phyloP scores from a whole-genome alignment of 2,888 invertebrate genomes.

The Drosophila heteroneura region DNA sequence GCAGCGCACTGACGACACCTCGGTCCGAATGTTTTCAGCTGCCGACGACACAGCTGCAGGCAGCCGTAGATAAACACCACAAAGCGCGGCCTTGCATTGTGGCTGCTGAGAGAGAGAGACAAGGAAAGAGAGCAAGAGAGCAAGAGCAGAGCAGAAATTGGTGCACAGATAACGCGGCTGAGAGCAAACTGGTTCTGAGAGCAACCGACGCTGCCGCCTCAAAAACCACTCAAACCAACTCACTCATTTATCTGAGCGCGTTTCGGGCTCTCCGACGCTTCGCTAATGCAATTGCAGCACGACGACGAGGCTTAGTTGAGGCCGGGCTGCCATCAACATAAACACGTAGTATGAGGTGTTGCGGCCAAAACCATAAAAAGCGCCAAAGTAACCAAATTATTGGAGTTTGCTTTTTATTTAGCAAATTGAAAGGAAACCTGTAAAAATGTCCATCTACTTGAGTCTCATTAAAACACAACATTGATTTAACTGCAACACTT shows the following conservation, averaged over 20 bases:
- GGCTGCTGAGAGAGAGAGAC: slow-evolving; percentile 14
- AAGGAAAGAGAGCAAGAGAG: slow-evolving; percentile 4
- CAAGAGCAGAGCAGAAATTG: neutral
- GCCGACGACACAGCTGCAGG: slow-evolving; percentile 55
- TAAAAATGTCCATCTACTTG: slow-evolving; percentile 5
- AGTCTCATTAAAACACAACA: slow-evolving; percentile 14
- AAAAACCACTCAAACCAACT: slow-evolving; percentile 45
- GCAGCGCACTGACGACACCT: slow-evolving; percentile 78
- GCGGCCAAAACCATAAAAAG: slow-evolving; percentile 23
- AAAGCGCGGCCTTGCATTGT: slow-evolving; percentile 54
- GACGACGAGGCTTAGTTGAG: slow-evolving; percentile 42
- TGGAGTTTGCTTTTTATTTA: neutral
- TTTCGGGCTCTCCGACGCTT: slow-evolving; percentile 9
- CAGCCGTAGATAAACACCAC: slow-evolving; percentile 68
- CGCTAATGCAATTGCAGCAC: slow-evolving; percentile 35
- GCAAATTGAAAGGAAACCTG: neutral
- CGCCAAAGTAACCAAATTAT: slow-evolving; percentile 28
- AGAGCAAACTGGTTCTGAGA: slow-evolving; percentile 39
- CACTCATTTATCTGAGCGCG: slow-evolving; percentile 68
- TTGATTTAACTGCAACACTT: slow-evolving; percentile 49
- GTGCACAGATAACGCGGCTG: slow-evolving; percentile 42
- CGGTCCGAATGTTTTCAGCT: slow-evolving; percentile 61
- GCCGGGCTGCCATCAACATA: slow-evolving; percentile 56
- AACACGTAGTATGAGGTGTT: slow-evolving; percentile 17
- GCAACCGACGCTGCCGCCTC: neutral